These are phyloP conservation scores for Cheilosia scutellata DNA, from an alignment of 2,888 invertebrate species.

Conservation along the genomic window DNA sequence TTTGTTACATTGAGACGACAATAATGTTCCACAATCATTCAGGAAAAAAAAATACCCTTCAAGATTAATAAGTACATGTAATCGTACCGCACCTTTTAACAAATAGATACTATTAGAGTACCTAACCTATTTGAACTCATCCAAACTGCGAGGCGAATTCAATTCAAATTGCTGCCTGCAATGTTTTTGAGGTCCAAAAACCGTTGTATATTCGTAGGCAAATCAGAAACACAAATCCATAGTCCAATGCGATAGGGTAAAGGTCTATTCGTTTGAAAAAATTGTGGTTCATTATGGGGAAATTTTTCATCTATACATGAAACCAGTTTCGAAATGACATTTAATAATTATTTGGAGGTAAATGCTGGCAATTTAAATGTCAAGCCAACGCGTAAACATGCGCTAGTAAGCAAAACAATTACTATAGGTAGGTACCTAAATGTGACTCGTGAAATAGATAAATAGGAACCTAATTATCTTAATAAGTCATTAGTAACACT, in stretches of 20 bases:
- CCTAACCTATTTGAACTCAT: background rate
- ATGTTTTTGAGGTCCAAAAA: background rate
- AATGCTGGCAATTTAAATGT: background rate
- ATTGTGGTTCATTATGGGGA: background rate
- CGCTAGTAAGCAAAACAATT: constrained; percentile 36
- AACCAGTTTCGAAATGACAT: too few species aligned
- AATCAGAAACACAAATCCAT: background rate
- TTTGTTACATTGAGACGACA: constrained; percentile 43
- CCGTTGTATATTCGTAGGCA: constrained; percentile 33
- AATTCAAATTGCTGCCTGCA: background rate
- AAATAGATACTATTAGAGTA: background rate
- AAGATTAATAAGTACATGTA: background rate
- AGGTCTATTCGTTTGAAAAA: constrained; percentile 28
- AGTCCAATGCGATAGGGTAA: constrained; percentile 30
- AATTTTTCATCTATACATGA: too few species aligned
- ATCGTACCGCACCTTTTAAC: background rate
- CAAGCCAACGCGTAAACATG: too few species aligned
- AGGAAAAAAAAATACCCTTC: constrained; percentile 11
- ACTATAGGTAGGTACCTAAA: background rate
- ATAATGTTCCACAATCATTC: constrained; percentile 27
- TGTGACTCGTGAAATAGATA: background rate
- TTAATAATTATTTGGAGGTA: background rate
- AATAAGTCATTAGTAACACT: background rate
- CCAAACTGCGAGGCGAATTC: background rate
- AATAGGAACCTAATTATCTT: background rate